phyloP scores from a whole-genome alignment of 92 coral and sea anemone species.

The Epizoanthus stellaris region DNA sequence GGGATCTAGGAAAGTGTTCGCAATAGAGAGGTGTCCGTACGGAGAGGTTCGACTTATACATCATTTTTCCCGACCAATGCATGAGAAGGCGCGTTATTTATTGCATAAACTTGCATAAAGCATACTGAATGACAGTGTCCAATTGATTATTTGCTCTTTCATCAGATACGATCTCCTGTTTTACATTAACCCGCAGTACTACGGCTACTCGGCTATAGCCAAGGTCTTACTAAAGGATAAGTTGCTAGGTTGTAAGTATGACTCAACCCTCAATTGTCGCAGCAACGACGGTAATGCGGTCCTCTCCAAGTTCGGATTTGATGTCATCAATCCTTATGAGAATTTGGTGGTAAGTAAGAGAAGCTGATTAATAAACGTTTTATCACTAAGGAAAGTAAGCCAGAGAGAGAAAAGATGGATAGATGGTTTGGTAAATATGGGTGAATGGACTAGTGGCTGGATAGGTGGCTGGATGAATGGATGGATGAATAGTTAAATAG shows the following conservation, averaged over 20 bases:
- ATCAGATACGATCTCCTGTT: conserved; percentile 65
- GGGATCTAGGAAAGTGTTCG: no score
- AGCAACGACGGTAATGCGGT: conserved; percentile 72
- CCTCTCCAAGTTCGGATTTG: conserved; percentile 67
- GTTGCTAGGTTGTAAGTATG: conserved; percentile 57
- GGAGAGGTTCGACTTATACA: no score
- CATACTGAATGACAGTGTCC: not conserved
- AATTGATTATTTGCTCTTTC: no score
- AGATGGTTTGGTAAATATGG: no score
- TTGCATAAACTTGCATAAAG: not conserved
- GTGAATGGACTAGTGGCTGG: no score
- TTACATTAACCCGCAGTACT: conserved; percentile 70
- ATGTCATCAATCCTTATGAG: conserved; percentile 60
- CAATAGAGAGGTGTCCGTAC: no score
- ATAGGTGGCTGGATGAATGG: no score
- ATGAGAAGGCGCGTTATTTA: no score
- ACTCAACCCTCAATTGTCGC: conserved; percentile 65
- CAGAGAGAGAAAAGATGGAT: no score
- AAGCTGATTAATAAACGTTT: not conserved
- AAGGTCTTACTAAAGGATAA: conserved; percentile 61
- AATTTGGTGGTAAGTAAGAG: conserved; percentile 64
- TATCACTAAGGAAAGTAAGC: no score
- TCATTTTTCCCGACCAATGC: no score
- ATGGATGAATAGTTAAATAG: no score
- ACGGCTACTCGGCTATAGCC: conserved; percentile 70